These are phyloP conservation scores for Pontoporia blainvillei DNA, from an alignment of 2,113 vertebrate species.

Conservation along the genomic window DNA sequence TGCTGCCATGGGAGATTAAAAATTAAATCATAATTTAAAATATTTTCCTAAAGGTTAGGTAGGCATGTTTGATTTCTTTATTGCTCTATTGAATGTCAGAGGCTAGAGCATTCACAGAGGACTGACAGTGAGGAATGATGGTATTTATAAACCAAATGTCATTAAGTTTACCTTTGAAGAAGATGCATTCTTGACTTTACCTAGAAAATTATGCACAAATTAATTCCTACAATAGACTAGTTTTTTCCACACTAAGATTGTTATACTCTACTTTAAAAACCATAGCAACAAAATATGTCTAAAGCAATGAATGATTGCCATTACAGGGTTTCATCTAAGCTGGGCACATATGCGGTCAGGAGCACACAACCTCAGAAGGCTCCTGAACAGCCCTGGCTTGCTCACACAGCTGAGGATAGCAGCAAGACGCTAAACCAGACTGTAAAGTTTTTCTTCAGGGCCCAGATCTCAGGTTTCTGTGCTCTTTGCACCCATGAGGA, in stretches of 20 bases:
- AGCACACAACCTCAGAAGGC: neutral
- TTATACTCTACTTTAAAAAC: constrained; percentile 29
- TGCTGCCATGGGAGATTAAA: constrained; percentile 72
- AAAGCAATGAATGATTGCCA: neutral
- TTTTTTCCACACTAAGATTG: neutral
- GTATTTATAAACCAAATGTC: constrained; percentile 74
- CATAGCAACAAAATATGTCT: constrained; percentile 35
- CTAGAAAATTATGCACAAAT: constrained; percentile 65
- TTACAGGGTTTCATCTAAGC: neutral
- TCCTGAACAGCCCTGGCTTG: neutral
- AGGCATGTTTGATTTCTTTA: constrained; percentile 79
- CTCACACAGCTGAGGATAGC: neutral
- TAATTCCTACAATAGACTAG: constrained; percentile 44
- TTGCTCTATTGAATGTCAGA: constrained; percentile 77
- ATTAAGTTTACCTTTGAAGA: constrained; percentile 64
- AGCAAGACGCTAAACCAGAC: neutral
- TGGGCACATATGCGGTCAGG: neutral
- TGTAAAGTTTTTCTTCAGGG: neutral
- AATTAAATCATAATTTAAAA: constrained; percentile 80
- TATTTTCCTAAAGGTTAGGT: constrained; percentile 80
- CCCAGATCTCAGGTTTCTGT: neutral
- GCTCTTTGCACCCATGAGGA: neutral
- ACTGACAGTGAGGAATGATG: constrained; percentile 70
- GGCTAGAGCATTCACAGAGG: constrained; percentile 67
- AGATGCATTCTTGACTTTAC: constrained; percentile 61